Evolutionary conservation across 2,888 invertebrate genomes (phyloP), one percentile per base, ranked within the genome.

Genomic region (Mantis religiosa): DNA sequence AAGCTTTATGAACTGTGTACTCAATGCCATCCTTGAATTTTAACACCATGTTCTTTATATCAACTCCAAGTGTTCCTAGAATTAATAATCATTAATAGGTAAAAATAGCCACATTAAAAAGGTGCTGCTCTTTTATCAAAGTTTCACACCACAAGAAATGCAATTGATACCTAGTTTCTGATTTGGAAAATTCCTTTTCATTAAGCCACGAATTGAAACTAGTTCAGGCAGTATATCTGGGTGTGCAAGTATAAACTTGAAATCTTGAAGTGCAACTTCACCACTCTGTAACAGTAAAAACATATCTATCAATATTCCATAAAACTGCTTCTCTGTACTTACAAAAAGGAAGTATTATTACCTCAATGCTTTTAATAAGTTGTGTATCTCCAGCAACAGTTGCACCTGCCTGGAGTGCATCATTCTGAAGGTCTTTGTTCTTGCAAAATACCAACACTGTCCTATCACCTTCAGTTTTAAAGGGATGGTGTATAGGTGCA

Each of bases 141-240:
- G 4, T 82, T 82, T 82, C 25, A 27, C 9, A 41, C 12, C 12
- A 41, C 12, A 41, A 41, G 9, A 41, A 41, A 41, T 41, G 34
- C 54, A 15, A 25, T 25, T 30, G 91, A 82, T 90, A 92, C 93
- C 93, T 90, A 91, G 91, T 89, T 91, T 91, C 30, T 91, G 89
- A 86, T 94, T 96, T 0, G 98, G 98, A 93, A 97, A 97, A 91
- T 95, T 95, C 90, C 94, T 95, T 91, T 96, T 97, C 94, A 98
- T 94, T 84, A 98, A 92, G 2, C 98, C 98, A 90, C 97, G 94
- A 89, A 98, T 94, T 0, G 95, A 94, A 1, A 97, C 95, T 82
- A 98, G 92, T 88, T 98, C 98, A 0, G 97, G 95, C 87, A 97
- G 92, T 90, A 98, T 96, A 92, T 96, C 96, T 0, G 97, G 96